Base-by-base conservation (phyloP, 2,797 vertebrate genomes). In the Urophycis tenuis region DNA sequence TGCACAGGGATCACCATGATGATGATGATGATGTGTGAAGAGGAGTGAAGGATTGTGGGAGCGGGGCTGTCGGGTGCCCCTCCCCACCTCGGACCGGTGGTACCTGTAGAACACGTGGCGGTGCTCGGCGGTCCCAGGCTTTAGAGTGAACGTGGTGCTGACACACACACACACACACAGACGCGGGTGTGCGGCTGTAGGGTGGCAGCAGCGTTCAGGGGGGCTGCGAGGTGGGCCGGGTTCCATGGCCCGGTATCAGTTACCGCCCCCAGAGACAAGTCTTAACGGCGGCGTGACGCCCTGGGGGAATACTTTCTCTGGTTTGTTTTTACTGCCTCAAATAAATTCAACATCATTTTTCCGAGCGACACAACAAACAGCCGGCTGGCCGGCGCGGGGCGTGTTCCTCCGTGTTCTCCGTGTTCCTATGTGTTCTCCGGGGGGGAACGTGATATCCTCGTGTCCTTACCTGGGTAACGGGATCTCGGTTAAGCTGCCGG, bases 251-350 rank as follows among this genome's bases (percentile, higher is more conserved):
- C 81, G 82, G 88, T 85, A 84, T 93, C 87, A 86, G 85, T 89
- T 88, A 84, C 86, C 78, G 89, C 87, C 88, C 85, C 83, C 83
- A 81, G 84, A 90, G 88, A 90, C 87, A 79, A 88, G 90, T 91
- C 92, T 90, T 91, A 91, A 93, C 90, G 79, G 85, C 91, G 90
- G 91, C 88, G 80, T 9, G 60, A 77, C 81, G 90, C 91, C 88
- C 88, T 80, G 49, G 85, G 87, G 89, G 89, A 92, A 90, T 86
- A 89, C 88, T 91, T 86, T 86, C 80, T 79, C 33, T n/a, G n/a
- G n/a, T n/a, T n/a, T n/a, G 49, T 89, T 91, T 67, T 92, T 92
- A 92, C 90, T 89, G 88, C 87, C 83, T 90, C 86, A 92, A 92
- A 93, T 93, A 92, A 93, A 91, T 89, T 83, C 85, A 81, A 82